Evolutionary conservation across 1,140 invertebrate genomes (phyloP).

Genomic region (Trachymyrmex septentrionalis): DNA sequence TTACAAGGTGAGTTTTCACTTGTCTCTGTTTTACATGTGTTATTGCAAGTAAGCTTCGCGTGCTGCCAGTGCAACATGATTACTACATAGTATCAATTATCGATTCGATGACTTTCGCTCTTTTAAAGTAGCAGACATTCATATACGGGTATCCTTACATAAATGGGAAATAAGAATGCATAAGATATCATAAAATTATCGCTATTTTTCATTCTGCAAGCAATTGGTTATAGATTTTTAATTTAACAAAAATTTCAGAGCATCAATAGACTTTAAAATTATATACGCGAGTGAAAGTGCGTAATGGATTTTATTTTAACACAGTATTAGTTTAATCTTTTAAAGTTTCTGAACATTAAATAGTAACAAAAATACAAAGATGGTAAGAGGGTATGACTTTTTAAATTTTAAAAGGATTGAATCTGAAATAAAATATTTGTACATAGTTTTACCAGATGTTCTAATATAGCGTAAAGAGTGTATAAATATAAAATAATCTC

Average conservation of each 20-base stretch:
- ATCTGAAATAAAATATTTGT: neutral
- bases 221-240: neutral
- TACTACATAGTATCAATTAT: neutral
- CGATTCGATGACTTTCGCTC: conserved; percentile 4
- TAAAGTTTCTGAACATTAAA: neutral
- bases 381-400: neutral
- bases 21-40: conserved; percentile 56
- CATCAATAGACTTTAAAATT: neutral
- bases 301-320: neutral
- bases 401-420: neutral
- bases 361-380: neutral
- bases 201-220: neutral
- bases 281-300: neutral
- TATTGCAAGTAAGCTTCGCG: neutral
- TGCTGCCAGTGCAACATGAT: neutral
- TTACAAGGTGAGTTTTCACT: conserved; percentile 79
- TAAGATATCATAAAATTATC: neutral
- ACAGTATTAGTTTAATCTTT: neutral
- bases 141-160: neutral
- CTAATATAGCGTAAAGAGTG: neutral
- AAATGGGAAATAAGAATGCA: neutral
- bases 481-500: neutral
- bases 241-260: neutral
- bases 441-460: neutral
- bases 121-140: neutral